Percentiles rank a stretch among this genome's conserved stretches.
Evolutionary conservation across 2,888 invertebrate genomes (phyloP).

Genomic region (Cistogaster globosa): DNA sequence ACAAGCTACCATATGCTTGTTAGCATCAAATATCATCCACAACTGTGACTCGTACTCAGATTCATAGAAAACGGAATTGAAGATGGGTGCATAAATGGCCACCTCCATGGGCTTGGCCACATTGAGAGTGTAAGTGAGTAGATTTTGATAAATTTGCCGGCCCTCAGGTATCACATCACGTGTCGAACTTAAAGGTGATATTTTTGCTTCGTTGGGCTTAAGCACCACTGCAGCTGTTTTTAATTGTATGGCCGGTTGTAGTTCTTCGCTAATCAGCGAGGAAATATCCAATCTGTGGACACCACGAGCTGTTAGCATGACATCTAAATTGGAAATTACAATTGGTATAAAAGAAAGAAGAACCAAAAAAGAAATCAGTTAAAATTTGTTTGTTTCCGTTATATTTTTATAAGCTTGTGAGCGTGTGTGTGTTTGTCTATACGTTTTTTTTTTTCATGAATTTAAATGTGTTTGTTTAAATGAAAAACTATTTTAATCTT

Average conservation of each 20-base stretch:
- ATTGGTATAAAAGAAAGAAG: conserved; percentile 2
- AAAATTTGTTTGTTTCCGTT: conserved; percentile 49
- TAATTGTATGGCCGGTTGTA: conserved; percentile 89
- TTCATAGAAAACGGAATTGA: conserved; percentile 96
- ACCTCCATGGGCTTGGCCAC: conserved; percentile 92
- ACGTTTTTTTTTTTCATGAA: not conserved
- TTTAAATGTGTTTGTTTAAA: conserved; percentile 44
- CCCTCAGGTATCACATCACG: conserved; percentile 94
- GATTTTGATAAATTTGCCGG: conserved; percentile 95
- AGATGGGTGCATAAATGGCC: conserved; percentile 89
- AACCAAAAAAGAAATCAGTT: conserved; percentile 31
- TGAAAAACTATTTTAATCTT: conserved; percentile 63
- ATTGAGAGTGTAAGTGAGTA: conserved; percentile 93
- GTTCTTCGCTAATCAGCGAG: conserved; percentile 88
- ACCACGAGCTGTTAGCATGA: conserved; percentile 90
- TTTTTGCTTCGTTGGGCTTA: conserved; percentile 92
- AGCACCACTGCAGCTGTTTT: conserved; percentile 89
- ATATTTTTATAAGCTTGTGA: conserved; percentile 32
- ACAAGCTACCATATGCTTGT: conserved; percentile 92
- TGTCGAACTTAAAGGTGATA: conserved; percentile 88
- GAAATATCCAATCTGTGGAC: conserved; percentile 89
- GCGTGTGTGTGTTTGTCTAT: not conserved
- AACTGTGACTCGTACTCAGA: conserved; percentile 97
- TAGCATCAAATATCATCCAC: conserved; percentile 97
- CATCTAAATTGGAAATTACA: conserved; percentile 80